Base-by-base conservation (phyloP, 2,888 invertebrate species). In the Atethmia centrago region DNA sequence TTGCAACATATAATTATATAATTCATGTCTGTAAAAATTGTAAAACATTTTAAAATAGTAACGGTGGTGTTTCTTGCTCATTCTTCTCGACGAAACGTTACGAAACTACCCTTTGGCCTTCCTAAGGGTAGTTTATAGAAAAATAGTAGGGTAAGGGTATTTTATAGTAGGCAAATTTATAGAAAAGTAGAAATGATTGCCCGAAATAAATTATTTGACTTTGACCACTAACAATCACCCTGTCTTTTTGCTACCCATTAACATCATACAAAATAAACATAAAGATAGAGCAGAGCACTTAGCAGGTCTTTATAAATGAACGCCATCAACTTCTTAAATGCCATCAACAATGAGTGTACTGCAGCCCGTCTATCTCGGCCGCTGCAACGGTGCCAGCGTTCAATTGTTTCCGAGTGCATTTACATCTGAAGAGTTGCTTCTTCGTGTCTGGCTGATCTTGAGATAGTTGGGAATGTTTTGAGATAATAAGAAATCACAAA, bases 341-440 rank as follows among this genome's bases (percentile, higher is more conserved):
- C 25, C 61, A 28, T n/a, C 49, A 42, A 56, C 55, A 62, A 53
- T 61, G 73, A 63, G 73, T 58, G 63, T 0, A 0, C 31, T 25
- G 71, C 25, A 21, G 59, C 36, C 59, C 42, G 59, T 59, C 59
- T 72, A 25, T 2, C 10, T 16, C 12, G 40, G 21, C 3, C 40
- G 31, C 45, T 19, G 40, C 40, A 16, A 21, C 31, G n/a, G 56
- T 25, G 63, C 64, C 51, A 73, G 58, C 58, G 40, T 42, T 64
- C 53, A 74, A 74, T 74, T 75, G 74, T 74, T 74, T 65, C n/a
- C 51, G 14, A 74, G 21, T 31, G 53, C 56, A 63, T 73, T 73
- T 63, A 31, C 59, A 47, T 45, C 74, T 74, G 51, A 53, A 74
- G 65, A 40, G 62, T 73, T 72, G 19, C 7, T 49, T n/a, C n/a